These are phyloP conservation scores for Melanotaenia parkinsoni DNA, from an alignment of 2,797 vertebrate species.

Conservation along the genomic window DNA sequence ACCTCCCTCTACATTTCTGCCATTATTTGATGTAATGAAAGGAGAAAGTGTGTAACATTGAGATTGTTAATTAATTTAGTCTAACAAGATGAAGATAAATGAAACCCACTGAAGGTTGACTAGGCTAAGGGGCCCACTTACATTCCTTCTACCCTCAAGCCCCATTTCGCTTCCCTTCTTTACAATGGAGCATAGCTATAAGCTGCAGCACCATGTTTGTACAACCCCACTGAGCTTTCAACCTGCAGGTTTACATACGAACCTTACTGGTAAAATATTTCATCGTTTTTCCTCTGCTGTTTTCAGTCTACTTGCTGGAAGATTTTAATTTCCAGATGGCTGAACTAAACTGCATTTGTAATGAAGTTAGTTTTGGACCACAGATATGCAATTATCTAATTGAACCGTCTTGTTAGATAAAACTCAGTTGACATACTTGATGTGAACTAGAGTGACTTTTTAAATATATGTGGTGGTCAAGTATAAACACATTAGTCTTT, in stretches of 20 bases:
- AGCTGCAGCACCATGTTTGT: constrained; percentile 71
- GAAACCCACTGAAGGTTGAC: constrained; percentile 93
- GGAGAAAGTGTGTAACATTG: constrained; percentile 96
- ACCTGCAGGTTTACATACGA: constrained; percentile 46
- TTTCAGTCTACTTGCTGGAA: constrained; percentile 12
- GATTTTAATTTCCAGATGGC: constrained; percentile 35
- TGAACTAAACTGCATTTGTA: constrained; percentile 30
- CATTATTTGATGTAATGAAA: constrained; percentile 99
- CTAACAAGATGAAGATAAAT: constrained; percentile 99
- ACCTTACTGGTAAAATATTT: constrained; percentile 49
- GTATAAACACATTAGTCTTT: constrained; percentile 15
- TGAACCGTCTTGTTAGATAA: constrained; percentile 57
- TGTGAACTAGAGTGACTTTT: constrained; percentile 52
- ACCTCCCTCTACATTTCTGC: constrained; percentile 86
- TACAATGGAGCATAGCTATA: constrained; percentile 79
- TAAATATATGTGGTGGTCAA: constrained; percentile 47
- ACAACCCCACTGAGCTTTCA: constrained; percentile 58
- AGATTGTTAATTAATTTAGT: constrained; percentile 99
- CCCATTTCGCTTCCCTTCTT: constrained; percentile 67
- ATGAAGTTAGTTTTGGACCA: constrained; percentile 39
- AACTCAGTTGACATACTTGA: constrained; percentile 53
- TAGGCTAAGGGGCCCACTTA: constrained; percentile 92
- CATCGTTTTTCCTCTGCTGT: constrained; percentile 24
- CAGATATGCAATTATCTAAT: constrained; percentile 63
- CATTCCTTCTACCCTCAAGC: constrained; percentile 81